A percentile compares a stretch with the other conserved stretches of the same genome.
phyloP scores from a whole-genome alignment of 1,140 invertebrate species.

The Bombus difficillimus region DNA sequence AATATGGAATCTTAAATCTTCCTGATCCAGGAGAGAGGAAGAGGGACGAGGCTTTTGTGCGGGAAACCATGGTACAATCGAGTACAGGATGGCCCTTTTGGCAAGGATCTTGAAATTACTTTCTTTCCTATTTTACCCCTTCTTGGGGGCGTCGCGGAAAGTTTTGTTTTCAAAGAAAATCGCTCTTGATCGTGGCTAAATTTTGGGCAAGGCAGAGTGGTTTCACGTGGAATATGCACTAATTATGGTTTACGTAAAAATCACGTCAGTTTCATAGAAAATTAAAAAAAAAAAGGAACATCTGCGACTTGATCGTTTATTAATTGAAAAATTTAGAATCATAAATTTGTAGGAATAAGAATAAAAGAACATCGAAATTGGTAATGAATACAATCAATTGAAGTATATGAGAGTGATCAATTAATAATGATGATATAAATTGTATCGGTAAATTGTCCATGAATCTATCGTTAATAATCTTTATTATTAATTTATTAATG shows the following conservation, averaged over 20 bases:
- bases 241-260: not conserved
- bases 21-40: not conserved
- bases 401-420: too few species aligned
- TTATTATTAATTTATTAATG: too few species aligned
- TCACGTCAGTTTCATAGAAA: too few species aligned
- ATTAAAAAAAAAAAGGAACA: too few species aligned
- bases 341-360: too few species aligned
- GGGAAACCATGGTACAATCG: not conserved
- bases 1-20: constrained; percentile 55
- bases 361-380: too few species aligned
- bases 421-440: too few species aligned
- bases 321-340: too few species aligned
- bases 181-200: not conserved
- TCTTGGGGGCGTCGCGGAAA: not conserved
- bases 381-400: too few species aligned
- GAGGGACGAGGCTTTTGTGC: not conserved
- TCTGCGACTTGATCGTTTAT: too few species aligned
- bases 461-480: too few species aligned
- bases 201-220: not conserved
- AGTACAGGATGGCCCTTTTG: not conserved
- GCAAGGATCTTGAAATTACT: constrained; percentile 1
- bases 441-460: too few species aligned
- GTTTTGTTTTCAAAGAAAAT: not conserved
- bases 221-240: not conserved
- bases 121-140: not conserved